These are phyloP conservation scores for Agonopterix heracliana DNA, from an alignment of 2,888 invertebrate species.

Conservation along the genomic window DNA sequence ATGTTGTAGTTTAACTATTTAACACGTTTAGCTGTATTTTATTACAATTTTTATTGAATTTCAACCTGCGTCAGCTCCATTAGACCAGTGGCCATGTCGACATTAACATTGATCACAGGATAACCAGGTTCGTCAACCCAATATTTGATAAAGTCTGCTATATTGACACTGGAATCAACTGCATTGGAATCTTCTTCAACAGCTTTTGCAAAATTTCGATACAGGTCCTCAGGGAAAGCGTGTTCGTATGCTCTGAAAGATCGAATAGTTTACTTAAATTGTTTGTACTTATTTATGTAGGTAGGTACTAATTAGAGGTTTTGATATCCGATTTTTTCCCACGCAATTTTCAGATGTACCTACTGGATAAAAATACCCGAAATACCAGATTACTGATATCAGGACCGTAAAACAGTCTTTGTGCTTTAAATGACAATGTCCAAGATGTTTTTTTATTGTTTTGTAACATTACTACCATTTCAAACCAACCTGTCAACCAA, in stretches of 20 bases:
- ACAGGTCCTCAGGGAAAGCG: slow-evolving; percentile 52
- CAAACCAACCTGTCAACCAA: slow-evolving; percentile 54
- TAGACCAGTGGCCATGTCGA: slow-evolving; percentile 42
- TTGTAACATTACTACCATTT: too few relatives aligned
- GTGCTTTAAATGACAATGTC: too few relatives aligned
- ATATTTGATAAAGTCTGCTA: slow-evolving; percentile 42
- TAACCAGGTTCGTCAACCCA: slow-evolving; percentile 80
- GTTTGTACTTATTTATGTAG: too few relatives aligned
- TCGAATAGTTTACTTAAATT: not conserved
- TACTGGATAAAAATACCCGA: not conserved
- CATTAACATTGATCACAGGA: slow-evolving; percentile 72
- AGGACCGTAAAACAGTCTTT: not conserved
- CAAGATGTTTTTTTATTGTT: too few relatives aligned
- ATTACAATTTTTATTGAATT: not conserved
- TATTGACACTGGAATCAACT: slow-evolving; percentile 22
- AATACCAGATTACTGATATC: not conserved
- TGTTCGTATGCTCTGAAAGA: slow-evolving; percentile 43
- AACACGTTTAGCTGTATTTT: not conserved
- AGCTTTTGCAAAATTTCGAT: slow-evolving; percentile 40
- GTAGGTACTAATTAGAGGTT: too few relatives aligned
- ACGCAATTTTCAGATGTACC: too few relatives aligned
- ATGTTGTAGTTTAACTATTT: not conserved
- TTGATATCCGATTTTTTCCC: too few relatives aligned
- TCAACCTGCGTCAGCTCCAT: slow-evolving; percentile 50
- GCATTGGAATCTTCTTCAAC: slow-evolving; percentile 32